Percentiles rank a stretch among this genome's conserved stretches.
phyloP scores from a whole-genome alignment of 2,797 vertebrate genomes.

The Bucorvus abyssinicus region DNA sequence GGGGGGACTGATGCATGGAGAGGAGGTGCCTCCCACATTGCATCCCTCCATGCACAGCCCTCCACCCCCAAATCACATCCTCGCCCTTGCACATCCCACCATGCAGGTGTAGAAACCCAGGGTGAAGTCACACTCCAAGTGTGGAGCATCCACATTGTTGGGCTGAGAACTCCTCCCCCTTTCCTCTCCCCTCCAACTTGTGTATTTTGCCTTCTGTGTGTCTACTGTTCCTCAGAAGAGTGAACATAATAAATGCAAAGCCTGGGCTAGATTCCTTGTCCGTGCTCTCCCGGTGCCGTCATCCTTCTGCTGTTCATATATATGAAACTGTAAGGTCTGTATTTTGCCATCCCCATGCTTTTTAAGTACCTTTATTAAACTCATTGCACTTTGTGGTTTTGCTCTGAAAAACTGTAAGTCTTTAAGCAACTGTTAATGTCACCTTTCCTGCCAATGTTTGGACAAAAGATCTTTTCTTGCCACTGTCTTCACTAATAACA shows the following conservation, averaged over 20 bases:
- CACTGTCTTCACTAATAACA: slow-evolving; percentile 44
- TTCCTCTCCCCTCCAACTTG: neutral
- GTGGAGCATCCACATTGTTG: fast-evolving
- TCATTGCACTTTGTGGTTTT: neutral
- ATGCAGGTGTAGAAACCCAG: neutral
- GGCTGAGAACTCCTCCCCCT: neutral
- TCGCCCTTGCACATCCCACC: neutral
- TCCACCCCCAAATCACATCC: neutral
- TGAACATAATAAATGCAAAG: neutral
- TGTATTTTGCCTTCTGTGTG: neutral
- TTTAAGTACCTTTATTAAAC: slow-evolving; percentile 2
- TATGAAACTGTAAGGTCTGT: neutral
- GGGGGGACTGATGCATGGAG: neutral
- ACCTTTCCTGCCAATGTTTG: slow-evolving; percentile 43
- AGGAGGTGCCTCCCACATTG: neutral
- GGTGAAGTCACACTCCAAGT: neutral
- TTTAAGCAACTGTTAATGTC: slow-evolving; percentile 42
- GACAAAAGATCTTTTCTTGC: slow-evolving; percentile 50
- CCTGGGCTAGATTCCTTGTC: neutral
- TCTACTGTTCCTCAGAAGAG: neutral
- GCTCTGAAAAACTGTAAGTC: neutral
- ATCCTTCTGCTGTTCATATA: neutral
- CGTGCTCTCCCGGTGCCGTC: neutral
- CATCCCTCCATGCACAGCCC: neutral
- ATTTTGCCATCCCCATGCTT: neutral